Conservation (phyloP, 2,797 vertebrate species). For the Denticeps clupeoides region DNA sequence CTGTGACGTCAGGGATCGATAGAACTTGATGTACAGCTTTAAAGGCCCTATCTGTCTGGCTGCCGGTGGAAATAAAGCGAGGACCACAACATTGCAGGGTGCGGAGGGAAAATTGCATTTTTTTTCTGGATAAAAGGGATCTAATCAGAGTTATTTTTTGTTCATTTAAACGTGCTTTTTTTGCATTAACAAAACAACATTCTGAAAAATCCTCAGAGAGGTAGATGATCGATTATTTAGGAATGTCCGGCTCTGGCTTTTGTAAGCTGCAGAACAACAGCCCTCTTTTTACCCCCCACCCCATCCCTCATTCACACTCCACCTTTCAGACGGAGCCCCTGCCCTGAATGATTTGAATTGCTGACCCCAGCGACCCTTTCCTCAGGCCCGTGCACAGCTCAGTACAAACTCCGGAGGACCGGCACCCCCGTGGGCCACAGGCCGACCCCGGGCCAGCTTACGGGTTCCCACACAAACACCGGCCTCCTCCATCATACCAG, state of each 20-base stretch:
- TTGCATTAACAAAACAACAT: slow-evolving; percentile 58
- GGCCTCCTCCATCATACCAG: slow-evolving; percentile 25
- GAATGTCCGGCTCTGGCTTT: slow-evolving; percentile 45
- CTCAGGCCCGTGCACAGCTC: slow-evolving; percentile 8
- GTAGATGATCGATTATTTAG: slow-evolving; percentile 43
- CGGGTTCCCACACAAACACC: slow-evolving; percentile 38
- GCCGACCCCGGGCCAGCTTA: slow-evolving; percentile 41
- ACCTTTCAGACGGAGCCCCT: slow-evolving; percentile 54
- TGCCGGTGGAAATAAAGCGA: slow-evolving; percentile 62
- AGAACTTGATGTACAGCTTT: slow-evolving; percentile 51
- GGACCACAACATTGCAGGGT: slow-evolving; percentile 63
- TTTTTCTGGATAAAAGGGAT: no score
- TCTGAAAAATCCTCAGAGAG: slow-evolving; percentile 34
- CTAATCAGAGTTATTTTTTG: no score
- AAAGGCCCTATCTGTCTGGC: slow-evolving; percentile 61
- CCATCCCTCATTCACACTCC: slow-evolving; percentile 8
- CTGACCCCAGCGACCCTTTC: slow-evolving; percentile 46
- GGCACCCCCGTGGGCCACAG: slow-evolving; percentile 39
- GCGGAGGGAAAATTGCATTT: slow-evolving; percentile 47
- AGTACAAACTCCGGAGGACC: slow-evolving; percentile 1
- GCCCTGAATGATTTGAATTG: slow-evolving; percentile 57
- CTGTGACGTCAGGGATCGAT: slow-evolving; percentile 57
- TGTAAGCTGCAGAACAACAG: slow-evolving; percentile 55
- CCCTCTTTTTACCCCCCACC: slow-evolving; percentile 53
- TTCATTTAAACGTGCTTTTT: no score